phyloP scores from a whole-genome alignment of 2,113 vertebrate genomes.

The Rhinopomastus cyanomelas region DNA sequence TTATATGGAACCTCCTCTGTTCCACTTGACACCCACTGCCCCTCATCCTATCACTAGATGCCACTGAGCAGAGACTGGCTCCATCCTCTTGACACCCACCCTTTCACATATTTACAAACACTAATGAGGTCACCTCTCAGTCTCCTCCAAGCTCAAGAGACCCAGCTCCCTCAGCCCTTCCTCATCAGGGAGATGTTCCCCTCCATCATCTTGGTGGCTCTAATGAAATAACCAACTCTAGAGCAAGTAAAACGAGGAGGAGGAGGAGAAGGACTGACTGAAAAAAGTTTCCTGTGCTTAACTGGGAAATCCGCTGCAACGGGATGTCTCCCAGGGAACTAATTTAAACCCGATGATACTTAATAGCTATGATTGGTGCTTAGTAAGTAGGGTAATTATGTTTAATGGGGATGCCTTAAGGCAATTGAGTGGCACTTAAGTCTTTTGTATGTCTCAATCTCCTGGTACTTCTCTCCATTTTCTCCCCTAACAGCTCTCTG shows the following conservation, averaged over 20 bases:
- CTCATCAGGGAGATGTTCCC: no score
- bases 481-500: constrained; percentile 59
- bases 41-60: no score
- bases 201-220: no score
- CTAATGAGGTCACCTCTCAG: no score
- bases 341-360: constrained; percentile 70
- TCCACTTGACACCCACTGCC: no score
- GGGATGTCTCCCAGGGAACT: constrained; percentile 70
- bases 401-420: constrained; percentile 70
- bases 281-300: constrained; percentile 62
- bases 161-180: no score
- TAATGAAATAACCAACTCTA: neutral
- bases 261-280: constrained; percentile 19
- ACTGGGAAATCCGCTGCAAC: constrained; percentile 61
- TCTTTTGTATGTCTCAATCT: constrained; percentile 66
- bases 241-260: constrained; percentile 12
- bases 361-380: constrained; percentile 71
- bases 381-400: constrained; percentile 71
- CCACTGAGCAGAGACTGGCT: no score
- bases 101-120: no score
- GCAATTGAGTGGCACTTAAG: constrained; percentile 64
- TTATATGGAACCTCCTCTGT: no score
- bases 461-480: constrained; percentile 61
- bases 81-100: no score
- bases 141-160: no score